A percentile compares a stretch with the other conserved stretches of the same genome.
Evolutionary conservation across 2,888 invertebrate genomes (phyloP).

Genomic region (Azorinus chamasolen): DNA sequence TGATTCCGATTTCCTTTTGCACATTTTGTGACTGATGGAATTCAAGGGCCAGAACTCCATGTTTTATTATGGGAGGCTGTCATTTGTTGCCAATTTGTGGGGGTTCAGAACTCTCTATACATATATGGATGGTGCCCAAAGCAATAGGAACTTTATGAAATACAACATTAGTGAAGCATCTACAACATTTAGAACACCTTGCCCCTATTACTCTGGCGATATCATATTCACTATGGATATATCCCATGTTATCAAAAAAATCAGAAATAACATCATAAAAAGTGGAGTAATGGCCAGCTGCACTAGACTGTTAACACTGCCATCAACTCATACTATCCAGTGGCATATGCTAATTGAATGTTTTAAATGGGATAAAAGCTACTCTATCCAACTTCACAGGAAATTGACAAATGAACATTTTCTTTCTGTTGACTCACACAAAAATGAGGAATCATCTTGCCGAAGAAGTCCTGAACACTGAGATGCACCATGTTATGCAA

Average conservation of each 20-base stretch:
- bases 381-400: constrained; percentile 51
- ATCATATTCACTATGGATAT: constrained; percentile 45
- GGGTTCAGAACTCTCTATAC: constrained; percentile 34
- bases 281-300: constrained; percentile 30
- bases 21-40: constrained; percentile 43
- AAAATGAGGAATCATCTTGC: constrained; percentile 63
- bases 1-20: constrained; percentile 58
- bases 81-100: constrained; percentile 15
- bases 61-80: constrained; percentile 46
- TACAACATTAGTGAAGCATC: constrained; percentile 24
- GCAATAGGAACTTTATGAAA: constrained; percentile 38
- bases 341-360: constrained; percentile 59
- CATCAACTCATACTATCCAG: constrained; percentile 22
- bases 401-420: constrained; percentile 54
- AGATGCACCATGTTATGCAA: constrained; percentile 52
- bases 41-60: constrained; percentile 42
- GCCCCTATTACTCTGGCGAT: constrained; percentile 21
- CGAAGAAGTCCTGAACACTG: constrained; percentile 52
- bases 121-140: constrained; percentile 45
- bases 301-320: constrained; percentile 26
- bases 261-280: no score
- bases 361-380: constrained; percentile 53
- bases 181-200: constrained; percentile 18
- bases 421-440: constrained; percentile 30
- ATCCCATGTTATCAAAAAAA: constrained; percentile 59